These are phyloP conservation scores for Eupsilia transversa DNA, from an alignment of 2,888 invertebrate genomes.

Conservation along the genomic window DNA sequence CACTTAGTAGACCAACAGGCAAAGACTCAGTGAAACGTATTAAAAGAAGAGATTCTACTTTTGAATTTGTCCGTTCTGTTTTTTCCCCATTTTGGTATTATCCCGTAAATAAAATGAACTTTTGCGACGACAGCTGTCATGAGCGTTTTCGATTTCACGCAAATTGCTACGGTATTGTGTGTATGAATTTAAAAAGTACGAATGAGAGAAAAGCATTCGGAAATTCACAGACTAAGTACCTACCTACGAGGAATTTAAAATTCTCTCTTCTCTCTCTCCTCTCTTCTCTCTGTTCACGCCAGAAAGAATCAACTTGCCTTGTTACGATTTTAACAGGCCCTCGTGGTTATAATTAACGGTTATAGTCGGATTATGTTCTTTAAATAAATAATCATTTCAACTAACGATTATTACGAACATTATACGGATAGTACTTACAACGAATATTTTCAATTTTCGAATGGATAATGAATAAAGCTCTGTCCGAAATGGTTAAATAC, in stretches of 20 bases:
- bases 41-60: conserved; percentile 2
- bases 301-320: background rate
- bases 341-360: conserved; percentile 16
- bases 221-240: background rate
- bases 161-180: conserved; percentile 27
- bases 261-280: too few species aligned
- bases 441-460: conserved; percentile 4
- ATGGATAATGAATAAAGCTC: conserved; percentile 2
- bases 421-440: conserved; percentile 20
- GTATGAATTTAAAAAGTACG: conserved; percentile 22
- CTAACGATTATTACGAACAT: conserved; percentile 3
- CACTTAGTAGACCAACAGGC: background rate
- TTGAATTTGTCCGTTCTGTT: background rate
- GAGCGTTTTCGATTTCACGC: conserved; percentile 23
- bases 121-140: conserved; percentile 31
- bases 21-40: background rate
- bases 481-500: background rate
- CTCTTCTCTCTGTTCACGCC: too few species aligned
- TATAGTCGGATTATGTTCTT: conserved; percentile 32
- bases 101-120: conserved; percentile 35
- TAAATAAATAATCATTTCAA: conserved; percentile 9
- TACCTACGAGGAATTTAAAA: background rate
- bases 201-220: background rate
- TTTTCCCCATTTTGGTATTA: conserved; percentile 27
- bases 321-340: conserved; percentile 5